Evolutionary conservation across 2,888 invertebrate genomes (phyloP), one percentile per base, ranked within the genome.

Genomic region (Hipparchia semele): DNA sequence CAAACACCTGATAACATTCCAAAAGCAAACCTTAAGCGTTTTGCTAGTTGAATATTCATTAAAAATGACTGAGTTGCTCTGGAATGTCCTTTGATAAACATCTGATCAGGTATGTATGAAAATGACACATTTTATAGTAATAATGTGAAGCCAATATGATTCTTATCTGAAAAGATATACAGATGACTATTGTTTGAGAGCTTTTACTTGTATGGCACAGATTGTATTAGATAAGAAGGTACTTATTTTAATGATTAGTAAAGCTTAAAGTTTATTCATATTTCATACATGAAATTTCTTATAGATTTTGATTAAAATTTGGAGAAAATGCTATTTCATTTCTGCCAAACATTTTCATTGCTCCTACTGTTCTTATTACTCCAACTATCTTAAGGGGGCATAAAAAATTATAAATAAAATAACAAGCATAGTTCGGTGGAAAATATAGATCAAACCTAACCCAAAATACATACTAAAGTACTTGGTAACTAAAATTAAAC

Each of bases 61-160:
- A 56, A 56, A 61, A 60, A 46, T 70, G 70, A 70, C 70, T 70
- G 13, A 70, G 70, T 23, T 10, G n/a, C 62, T 64, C 46, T 54
- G 70, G 70, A 70, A 70, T 70, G 70, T 70, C 45, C n/a, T 70
- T 70, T 70, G 70, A 70, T 70, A 70, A 70, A 70, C 23, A 70
- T 70, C 70, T 70, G 56, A 62, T 64, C 56, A 64, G 54, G 62
- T 64, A 56, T 64, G 59, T 33, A n/a, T 45, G 54, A 58, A 49
- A 51, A 23, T 39, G 39, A 39, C 53, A 51, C 46, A 61, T 33
- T 61, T 53, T 61, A n/a, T 13, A 33, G 49, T 56, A 70, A 49
- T 46, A 56, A 23, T 60, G 46, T 56, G 13, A 45, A 8, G 13
- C 64, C 23, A 70, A 54, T 70, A 54, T 70, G 70, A 64, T 62